Evolutionary conservation across 2,113 vertebrate species (phyloP).

Genomic region (Damaliscus lunatus): DNA sequence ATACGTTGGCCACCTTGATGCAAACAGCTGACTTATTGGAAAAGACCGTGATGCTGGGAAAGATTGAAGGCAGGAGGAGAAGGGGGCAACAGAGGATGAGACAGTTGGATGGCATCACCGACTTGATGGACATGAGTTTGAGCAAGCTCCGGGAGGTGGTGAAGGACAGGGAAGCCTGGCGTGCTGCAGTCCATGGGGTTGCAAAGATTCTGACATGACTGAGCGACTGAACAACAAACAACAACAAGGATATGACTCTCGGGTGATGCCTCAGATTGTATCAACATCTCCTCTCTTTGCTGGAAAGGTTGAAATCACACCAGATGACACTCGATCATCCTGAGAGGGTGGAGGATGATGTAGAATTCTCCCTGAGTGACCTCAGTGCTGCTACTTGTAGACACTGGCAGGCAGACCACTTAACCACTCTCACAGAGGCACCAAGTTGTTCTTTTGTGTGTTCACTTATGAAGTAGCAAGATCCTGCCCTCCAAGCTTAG

Average conservation of each 20-base stretch:
- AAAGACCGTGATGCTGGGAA: background rate
- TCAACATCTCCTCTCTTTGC: conserved; percentile 36
- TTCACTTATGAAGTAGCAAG: background rate
- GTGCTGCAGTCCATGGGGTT: background rate
- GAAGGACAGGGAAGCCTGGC: background rate
- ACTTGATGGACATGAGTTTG: background rate
- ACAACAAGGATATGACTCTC: background rate
- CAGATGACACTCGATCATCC: background rate
- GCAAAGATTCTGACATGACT: background rate
- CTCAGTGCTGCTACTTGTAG: background rate
- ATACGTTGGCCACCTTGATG: background rate
- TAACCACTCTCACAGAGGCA: background rate
- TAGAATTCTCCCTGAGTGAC: background rate
- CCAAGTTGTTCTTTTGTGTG: background rate
- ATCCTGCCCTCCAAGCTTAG: background rate
- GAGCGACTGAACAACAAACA: background rate
- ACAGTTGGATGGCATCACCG: background rate
- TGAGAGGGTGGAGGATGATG: background rate
- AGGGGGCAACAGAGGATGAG: background rate
- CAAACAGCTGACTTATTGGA: background rate
- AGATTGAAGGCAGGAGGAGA: background rate
- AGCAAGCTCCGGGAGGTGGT: background rate
- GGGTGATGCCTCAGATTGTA: background rate
- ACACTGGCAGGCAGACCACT: background rate
- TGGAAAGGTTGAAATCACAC: conserved; percentile 23